Base-by-base conservation (phyloP, 1,140 invertebrate genomes). In the Portunus trituberculatus region DNA sequence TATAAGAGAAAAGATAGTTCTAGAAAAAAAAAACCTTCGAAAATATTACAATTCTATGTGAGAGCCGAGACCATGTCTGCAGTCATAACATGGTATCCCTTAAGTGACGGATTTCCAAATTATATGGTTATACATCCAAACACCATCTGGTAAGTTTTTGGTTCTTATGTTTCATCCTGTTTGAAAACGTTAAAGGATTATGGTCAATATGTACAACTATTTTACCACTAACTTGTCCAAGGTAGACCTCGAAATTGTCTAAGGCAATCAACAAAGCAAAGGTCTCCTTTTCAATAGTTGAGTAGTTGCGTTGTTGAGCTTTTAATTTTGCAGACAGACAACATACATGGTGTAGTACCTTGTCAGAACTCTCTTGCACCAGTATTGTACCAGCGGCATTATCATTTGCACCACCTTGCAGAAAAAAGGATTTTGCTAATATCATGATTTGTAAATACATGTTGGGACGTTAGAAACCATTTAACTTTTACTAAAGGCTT, bases 401-500 rank as follows among this genome's bases (percentile, higher is more conserved):
- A 87, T 87, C 86, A 87, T 29, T 16, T 20, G 86, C 86, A 87
- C 31, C 86, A 12, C 16, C 29, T 87, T 87, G 86, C 16, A 87
- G 12, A 16, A 16, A 12, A 31, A 87, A 87, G 14, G 86, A 29
- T 87, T 12, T 87, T 12, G 16, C n/a, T 29, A 12, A 87, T 25
- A 87, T 87, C 86, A 16, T 16, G 86, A 16, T 12, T 29, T 31
- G 16, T 90, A 14, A 90, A 28, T 14, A 90, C 29, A 46, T 31
- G 39, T 14, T 90, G 32, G 48, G 29, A 14, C 29, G 28, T 14
- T 39, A 90, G 28, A 6, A 90, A 45, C 39, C 10, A 10, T 29
- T 90, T 90, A 14, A 90, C 88, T 28, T 90, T 90, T 31, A 14
- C 88, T n/a, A 90, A 90, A 90, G 7, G 88, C 29, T 90, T 90